These are phyloP conservation scores for Leptopilina myrica DNA, from an alignment of 2,888 invertebrate genomes.

Conservation along the genomic window DNA sequence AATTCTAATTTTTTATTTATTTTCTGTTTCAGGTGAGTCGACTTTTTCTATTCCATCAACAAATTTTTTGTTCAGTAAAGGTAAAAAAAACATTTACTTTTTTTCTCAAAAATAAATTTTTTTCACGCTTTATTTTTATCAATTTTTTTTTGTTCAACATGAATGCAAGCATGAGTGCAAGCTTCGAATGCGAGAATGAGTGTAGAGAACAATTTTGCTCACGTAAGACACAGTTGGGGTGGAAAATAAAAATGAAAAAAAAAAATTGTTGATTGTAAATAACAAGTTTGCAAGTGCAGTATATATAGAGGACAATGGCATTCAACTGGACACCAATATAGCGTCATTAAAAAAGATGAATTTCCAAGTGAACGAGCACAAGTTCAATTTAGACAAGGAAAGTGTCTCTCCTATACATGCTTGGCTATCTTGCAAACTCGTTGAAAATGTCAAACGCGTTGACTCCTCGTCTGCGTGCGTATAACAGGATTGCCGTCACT, in stretches of 20 bases:
- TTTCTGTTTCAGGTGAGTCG: conserved; percentile 15
- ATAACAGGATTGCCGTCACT: conserved; percentile 30
- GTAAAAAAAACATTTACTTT: no score
- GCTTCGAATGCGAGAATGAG: no score
- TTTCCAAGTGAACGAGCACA: conserved; percentile 3
- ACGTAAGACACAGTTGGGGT: not conserved
- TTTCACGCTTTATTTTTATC: no score
- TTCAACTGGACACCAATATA: not conserved
- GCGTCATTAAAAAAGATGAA: conserved; percentile 7
- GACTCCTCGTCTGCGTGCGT: conserved; percentile 5
- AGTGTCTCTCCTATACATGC: not conserved
- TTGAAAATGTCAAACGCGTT: conserved; percentile 18
- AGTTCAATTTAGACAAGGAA: not conserved
- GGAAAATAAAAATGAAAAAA: not conserved
- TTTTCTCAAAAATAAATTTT: no score
- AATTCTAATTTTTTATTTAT: not conserved
- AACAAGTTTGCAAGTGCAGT: not conserved
- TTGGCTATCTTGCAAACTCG: conserved; percentile 9
- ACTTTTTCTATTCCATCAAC: not conserved
- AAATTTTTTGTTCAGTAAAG: no score
- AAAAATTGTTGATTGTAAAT: not conserved
- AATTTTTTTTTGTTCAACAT: no score
- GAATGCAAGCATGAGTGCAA: no score
- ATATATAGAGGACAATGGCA: not conserved
- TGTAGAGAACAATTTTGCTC: no score